Conservation (phyloP, 2,888 invertebrate species). For the Lasioglossum malachurum region DNA sequence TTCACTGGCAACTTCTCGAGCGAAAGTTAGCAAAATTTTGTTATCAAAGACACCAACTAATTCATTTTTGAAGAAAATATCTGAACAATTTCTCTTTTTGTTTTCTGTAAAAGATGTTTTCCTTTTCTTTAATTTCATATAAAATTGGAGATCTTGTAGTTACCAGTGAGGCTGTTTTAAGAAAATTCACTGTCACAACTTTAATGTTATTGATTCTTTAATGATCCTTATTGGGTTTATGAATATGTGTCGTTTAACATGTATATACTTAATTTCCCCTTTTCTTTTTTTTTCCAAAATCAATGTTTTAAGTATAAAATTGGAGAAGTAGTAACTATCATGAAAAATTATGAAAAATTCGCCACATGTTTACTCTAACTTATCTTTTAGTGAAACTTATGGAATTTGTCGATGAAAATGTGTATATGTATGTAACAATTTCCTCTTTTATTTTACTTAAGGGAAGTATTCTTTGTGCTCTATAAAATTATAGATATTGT, state of each 20-base stretch:
- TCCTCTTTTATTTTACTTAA: background rate
- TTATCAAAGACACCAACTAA: background rate
- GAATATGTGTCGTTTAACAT: background rate
- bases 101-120: background rate
- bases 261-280: background rate
- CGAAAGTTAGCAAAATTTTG: background rate
- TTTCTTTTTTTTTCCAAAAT: background rate
- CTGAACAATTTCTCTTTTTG: background rate
- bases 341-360: background rate
- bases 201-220: background rate
- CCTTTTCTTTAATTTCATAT: background rate
- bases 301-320: background rate
- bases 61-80: background rate
- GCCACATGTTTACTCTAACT: background rate
- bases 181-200: conserved; percentile 6
- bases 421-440: background rate
- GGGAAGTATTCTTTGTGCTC: background rate
- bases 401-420: background rate
- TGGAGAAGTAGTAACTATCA: background rate
- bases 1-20: conserved; percentile 3
- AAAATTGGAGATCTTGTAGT: background rate
- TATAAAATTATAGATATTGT: background rate
- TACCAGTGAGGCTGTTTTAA: conserved; percentile 1
- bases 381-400: background rate
- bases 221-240: background rate